Evolutionary conservation across 2,888 invertebrate species (phyloP), one percentile per base, ranked within the genome.

Genomic region (Nephrotoma appendiculata): DNA sequence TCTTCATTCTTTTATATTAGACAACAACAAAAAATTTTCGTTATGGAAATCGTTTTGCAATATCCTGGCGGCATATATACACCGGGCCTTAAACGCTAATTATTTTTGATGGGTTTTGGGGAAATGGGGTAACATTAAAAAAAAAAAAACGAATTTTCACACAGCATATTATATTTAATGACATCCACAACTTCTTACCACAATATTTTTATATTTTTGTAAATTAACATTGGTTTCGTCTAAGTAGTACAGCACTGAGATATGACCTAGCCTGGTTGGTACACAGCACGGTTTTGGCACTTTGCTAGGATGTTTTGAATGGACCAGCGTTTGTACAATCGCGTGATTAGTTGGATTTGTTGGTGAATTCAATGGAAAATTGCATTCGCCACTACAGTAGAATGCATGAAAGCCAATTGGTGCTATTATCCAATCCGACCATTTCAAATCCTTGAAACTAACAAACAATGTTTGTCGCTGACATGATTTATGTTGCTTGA

Each of bases 271-370:
- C 91, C 97, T 96, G 84, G 97, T 97, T 0, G 98, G 98, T 0
- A 98, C 98, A 92, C 98, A 98, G 89, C 97, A 98, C 0, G 98
- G 97, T 90, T 97, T 97, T 4, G 98, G 98, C 86, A 95, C 95
- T 92, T 95, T 94, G 6, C 93, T 94, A 0, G 97, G 97, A 88
- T 95, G 95, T 90, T 97, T 93, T 19, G 97, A 93, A 92, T 98
- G 97, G 11, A 97, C 97, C 88, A 98, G 92, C 0, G 97, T 97
- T 91, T 98, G 98, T 2, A 99, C 97, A 88, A 98, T 98, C 6
- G 98, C 98, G 91, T 98, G 98, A 92, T 98, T 98, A 6, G 98
- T 98, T 5, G 98, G 98, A 91, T 98, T 98, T 95, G 98, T 97
- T 90, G 97, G 96, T 0, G 97, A 96, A 90, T 97, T 97, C 31